Conservation (phyloP, 2,888 invertebrate species). For the Melieria omissa region DNA sequence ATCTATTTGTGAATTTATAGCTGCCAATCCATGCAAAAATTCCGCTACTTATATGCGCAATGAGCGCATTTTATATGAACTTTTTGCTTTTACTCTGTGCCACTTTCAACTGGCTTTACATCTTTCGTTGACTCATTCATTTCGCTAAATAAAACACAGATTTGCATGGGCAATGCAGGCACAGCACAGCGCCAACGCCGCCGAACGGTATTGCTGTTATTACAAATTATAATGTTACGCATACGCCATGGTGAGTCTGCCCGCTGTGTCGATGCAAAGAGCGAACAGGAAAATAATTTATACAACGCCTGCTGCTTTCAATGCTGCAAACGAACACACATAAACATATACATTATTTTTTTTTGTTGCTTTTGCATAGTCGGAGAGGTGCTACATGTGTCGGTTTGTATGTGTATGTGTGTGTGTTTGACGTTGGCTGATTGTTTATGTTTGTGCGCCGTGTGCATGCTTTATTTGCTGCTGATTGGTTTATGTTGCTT, state of each 20-base stretch:
- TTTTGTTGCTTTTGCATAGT: neutral
- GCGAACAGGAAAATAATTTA: neutral
- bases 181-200: too few species aligned
- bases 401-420: neutral
- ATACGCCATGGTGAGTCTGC: neutral
- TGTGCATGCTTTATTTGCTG: constrained; percentile 2
- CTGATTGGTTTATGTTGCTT: constrained; percentile 11
- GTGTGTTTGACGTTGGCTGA: neutral
- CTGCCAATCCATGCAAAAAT: too few species aligned
- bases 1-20: neutral
- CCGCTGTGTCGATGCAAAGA: neutral
- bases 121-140: too few species aligned
- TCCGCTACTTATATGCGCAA: too few species aligned
- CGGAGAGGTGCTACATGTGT: neutral
- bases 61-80: too few species aligned
- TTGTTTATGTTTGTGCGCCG: neutral
- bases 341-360: neutral
- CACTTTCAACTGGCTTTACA: too few species aligned
- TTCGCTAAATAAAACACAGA: too few species aligned
- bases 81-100: too few species aligned
- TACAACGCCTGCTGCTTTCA: neutral
- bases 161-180: too few species aligned
- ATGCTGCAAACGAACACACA: neutral
- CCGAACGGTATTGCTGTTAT: neutral
- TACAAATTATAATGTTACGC: neutral